A percentile compares a stretch with the other conserved stretches of the same genome.
Conservation (phyloP, 2,797 vertebrate genomes). For the Microtus agrestis region DNA sequence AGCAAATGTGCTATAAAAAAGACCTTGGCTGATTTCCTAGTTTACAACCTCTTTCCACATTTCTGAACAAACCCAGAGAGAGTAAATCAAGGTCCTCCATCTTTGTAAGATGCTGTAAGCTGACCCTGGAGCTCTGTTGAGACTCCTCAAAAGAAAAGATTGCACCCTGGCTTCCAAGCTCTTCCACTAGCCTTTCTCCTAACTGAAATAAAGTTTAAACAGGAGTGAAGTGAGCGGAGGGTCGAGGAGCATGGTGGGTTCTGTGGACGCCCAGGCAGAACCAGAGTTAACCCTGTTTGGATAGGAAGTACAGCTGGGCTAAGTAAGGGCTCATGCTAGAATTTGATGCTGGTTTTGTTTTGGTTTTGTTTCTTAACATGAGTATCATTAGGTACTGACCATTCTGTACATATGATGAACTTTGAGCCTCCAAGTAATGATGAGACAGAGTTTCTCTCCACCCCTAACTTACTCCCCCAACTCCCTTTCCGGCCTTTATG, state of each 20-base stretch:
- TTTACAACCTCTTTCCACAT: background rate
- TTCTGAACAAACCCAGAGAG: conserved; percentile 44
- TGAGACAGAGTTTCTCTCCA: background rate
- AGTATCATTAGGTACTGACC: background rate
- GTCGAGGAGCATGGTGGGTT: background rate
- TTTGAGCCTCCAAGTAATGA: background rate
- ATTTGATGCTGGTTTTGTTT: background rate
- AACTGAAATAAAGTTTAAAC: background rate
- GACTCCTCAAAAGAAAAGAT: background rate
- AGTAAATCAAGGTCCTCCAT: background rate
- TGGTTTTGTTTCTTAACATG: background rate
- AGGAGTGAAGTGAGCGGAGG: background rate
- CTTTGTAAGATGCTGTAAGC: conserved; percentile 11
- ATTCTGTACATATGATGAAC: background rate
- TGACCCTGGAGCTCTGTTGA: background rate
- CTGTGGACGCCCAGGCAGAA: background rate
- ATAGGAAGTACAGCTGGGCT: background rate
- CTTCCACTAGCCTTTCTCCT: background rate
- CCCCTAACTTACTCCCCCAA: accelerated
- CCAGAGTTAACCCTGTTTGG: background rate
- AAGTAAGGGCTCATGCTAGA: background rate
- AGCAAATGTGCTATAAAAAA: conserved; percentile 41
- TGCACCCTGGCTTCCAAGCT: background rate
- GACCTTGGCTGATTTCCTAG: background rate
- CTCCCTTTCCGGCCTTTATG: background rate